Percentiles rank a stretch among this genome's conserved stretches.
These are phyloP conservation scores for Falco naumanni DNA, from an alignment of 2,797 vertebrate species.

Conservation along the genomic window DNA sequence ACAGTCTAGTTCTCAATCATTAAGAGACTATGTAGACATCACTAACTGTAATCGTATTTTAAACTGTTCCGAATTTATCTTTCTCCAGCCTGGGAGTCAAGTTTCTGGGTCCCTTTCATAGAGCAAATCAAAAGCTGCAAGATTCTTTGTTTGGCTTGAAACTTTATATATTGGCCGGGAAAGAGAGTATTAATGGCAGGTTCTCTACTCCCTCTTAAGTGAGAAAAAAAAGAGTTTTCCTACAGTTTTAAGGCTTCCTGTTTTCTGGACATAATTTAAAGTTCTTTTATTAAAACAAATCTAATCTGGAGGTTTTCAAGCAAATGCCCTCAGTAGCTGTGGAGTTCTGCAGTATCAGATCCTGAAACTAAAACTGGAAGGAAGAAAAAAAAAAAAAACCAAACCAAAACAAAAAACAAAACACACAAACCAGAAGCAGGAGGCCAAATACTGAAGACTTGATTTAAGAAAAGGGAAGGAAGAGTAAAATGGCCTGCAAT, in stretches of 20 bases:
- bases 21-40: background rate
- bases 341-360: background rate
- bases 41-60: background rate
- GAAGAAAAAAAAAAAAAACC: background rate
- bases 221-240: background rate
- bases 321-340: background rate
- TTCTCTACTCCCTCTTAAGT: background rate
- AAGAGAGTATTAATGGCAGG: background rate
- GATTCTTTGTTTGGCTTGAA: background rate
- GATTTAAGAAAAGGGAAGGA: background rate
- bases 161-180: background rate
- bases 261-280: background rate
- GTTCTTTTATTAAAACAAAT: background rate
- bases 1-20: background rate
- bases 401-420: no score
- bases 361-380: background rate
- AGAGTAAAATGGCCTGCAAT: background rate
- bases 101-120: background rate
- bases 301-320: background rate
- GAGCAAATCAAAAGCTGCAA: background rate
- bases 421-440: background rate
- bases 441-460: background rate
- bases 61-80: background rate
- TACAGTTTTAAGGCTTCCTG: background rate
- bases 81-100: background rate